These are phyloP conservation scores for Eutrigla gurnardus DNA, from an alignment of 2,797 vertebrate species.

Conservation along the genomic window DNA sequence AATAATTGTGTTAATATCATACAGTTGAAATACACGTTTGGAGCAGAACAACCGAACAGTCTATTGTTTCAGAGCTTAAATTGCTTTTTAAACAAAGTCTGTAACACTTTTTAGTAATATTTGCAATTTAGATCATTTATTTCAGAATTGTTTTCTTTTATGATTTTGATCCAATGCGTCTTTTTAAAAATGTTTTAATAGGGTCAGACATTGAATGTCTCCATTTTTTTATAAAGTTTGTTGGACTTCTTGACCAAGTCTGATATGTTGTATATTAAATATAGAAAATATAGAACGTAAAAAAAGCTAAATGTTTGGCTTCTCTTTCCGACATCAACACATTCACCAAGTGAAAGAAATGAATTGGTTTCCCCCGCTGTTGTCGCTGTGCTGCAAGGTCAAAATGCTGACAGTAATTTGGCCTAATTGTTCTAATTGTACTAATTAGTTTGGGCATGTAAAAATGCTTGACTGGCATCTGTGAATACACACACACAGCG, in stretches of 20 bases:
- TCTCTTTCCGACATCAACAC: conserved; percentile 8
- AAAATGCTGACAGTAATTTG: conserved; percentile 47
- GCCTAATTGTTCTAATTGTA: conserved; percentile 48
- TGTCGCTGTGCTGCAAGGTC: conserved; percentile 46
- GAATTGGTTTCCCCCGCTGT: conserved; percentile 41
- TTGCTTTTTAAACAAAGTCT: background rate
- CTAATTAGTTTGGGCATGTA: conserved; percentile 50
- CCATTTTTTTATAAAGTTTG: background rate
- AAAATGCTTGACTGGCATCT: conserved; percentile 38
- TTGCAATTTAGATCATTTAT: background rate
- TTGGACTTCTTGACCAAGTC: background rate
- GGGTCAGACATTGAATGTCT: background rate
- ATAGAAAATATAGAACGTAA: no score
- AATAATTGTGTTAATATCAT: no score
- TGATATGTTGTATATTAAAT: background rate
- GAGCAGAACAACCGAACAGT: background rate
- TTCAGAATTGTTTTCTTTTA: background rate
- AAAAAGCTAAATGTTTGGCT: background rate
- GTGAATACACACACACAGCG: conserved; percentile 23
- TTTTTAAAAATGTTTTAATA: background rate
- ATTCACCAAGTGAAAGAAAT: conserved; percentile 33
- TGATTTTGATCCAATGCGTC: background rate
- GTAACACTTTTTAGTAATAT: background rate
- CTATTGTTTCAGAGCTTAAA: background rate
- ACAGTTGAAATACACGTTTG: background rate